Percentiles rank a stretch among this genome's conserved stretches.
Evolutionary conservation across 2,797 vertebrate genomes (phyloP).

Genomic region (Acanthis flammea): DNA sequence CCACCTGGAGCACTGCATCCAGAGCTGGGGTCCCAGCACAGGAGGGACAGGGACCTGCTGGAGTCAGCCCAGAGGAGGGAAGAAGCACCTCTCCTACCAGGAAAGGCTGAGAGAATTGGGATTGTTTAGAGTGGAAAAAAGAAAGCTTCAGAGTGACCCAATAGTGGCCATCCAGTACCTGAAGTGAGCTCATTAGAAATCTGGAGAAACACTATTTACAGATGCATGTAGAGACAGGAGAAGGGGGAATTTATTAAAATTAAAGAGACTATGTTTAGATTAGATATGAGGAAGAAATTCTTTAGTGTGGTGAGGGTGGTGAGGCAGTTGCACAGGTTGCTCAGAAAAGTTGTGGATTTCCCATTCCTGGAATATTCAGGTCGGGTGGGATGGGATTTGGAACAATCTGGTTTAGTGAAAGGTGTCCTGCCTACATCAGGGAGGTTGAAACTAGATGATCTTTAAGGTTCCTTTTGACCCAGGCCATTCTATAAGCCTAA

Average conservation of each 20-base stretch:
- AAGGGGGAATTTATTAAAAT: neutral
- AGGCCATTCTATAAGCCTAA: neutral
- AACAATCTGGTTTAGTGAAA: neutral
- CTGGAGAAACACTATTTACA: neutral
- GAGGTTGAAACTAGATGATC: neutral
- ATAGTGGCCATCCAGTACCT: no score
- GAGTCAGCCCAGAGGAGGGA: accelerated
- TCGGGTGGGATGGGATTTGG: neutral
- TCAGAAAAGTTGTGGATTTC: neutral
- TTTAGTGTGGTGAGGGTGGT: neutral
- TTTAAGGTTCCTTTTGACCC: neutral
- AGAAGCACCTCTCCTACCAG: neutral
- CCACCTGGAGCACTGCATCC: neutral
- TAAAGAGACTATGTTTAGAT: neutral
- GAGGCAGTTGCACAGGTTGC: neutral
- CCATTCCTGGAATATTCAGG: neutral
- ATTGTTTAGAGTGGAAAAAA: neutral
- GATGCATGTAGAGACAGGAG: neutral
- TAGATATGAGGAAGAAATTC: neutral
- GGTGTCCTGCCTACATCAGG: no score
- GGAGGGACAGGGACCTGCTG: neutral
- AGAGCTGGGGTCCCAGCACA: neutral
- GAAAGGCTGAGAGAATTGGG: neutral
- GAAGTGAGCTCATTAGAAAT: neutral
- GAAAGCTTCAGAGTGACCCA: neutral